Base-by-base conservation (phyloP, 1,140 invertebrate genomes). In the Heliconius melpomene region DNA sequence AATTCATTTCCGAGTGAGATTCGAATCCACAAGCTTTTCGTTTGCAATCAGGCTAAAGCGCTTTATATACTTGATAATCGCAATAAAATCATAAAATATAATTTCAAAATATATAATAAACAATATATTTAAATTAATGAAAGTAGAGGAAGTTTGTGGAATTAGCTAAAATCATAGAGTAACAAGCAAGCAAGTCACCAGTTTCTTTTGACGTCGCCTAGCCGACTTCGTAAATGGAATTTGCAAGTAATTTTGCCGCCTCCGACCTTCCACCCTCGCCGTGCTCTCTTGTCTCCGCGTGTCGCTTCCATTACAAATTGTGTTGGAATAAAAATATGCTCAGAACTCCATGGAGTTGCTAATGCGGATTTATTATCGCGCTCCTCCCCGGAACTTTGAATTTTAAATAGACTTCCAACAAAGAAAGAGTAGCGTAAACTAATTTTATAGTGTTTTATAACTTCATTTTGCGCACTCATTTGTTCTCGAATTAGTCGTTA, bases 251-350 rank as follows among this genome's bases (percentile, higher is more conserved):
- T 93, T 92, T 90, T 86, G 84, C 86, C 86, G 82, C 87, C 86
- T 86, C 80, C 87, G 75, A 86, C 80, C 84, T 83, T 75, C 80
- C 88, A 80, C 84, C 86, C 85, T 84, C 85, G 81, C 86, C 84
- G 88, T 91, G 90, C 88, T 90, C 92, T 91, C 89, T 91, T 92
- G 90, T 92, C 90, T 92, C 91, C 86, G 89, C 89, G 90, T 92
- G 90, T 94, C 91, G 89, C 90, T 92, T 92, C 91, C 91, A 94
- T 93, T 94, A 92, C 91, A 93, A 94, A 94, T 94, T 94, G 91
- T 94, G 93, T 93, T 94, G 90, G 91, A 91, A 94, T 94, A 94
- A 94, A 94, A 94, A 94, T 94, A 93, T 94, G 82, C 82, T 77
- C 74, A 7, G 83, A 87, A 82, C 57, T 86, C 75, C 81, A 87